Conservation (phyloP, 2,888 invertebrate species). For the Tolmerus cingulatus region DNA sequence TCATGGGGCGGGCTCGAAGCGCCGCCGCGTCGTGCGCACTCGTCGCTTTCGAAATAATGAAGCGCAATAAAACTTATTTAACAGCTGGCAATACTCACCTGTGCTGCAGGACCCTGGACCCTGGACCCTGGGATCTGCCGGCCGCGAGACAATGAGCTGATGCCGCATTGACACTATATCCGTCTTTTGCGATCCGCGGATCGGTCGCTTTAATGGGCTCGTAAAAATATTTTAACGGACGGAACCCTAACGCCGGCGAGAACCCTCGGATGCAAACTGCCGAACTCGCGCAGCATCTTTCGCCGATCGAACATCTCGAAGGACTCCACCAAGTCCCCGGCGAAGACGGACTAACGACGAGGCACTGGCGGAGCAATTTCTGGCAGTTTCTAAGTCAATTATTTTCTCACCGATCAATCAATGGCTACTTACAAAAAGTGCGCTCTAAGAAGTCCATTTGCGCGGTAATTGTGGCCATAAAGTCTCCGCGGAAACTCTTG, state of each 20-base stretch:
- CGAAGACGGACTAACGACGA: background rate
- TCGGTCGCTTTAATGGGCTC: conserved; percentile 31
- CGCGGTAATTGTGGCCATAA: conserved; percentile 42
- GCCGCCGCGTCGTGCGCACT: background rate
- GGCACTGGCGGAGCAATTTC: conserved; percentile 5
- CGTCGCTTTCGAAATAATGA: conserved; percentile 33
- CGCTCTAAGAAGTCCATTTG: conserved; percentile 37
- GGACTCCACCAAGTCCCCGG: background rate
- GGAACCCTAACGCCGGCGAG: background rate
- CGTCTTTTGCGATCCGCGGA: background rate
- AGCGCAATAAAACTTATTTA: conserved; percentile 21
- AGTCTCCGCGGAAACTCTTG: conserved; percentile 13
- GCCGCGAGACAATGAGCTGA: conserved; percentile 20
- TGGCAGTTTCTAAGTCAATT: conserved; percentile 42
- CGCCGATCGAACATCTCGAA: background rate
- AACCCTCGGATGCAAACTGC: conserved; percentile 27
- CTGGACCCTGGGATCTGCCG: background rate
- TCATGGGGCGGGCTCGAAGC: conserved; percentile 5
- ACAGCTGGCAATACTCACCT: conserved; percentile 28
- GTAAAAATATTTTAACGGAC: conserved; percentile 40
- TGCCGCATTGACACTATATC: conserved; percentile 32
- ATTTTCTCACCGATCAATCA: conserved; percentile 44
- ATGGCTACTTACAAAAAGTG: conserved; percentile 12
- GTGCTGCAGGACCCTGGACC: background rate
- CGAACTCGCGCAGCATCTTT: background rate